Evolutionary conservation across 2,797 vertebrate species (phyloP), one percentile per base, ranked within the genome.

Genomic region (Intellagama lesueurii): DNA sequence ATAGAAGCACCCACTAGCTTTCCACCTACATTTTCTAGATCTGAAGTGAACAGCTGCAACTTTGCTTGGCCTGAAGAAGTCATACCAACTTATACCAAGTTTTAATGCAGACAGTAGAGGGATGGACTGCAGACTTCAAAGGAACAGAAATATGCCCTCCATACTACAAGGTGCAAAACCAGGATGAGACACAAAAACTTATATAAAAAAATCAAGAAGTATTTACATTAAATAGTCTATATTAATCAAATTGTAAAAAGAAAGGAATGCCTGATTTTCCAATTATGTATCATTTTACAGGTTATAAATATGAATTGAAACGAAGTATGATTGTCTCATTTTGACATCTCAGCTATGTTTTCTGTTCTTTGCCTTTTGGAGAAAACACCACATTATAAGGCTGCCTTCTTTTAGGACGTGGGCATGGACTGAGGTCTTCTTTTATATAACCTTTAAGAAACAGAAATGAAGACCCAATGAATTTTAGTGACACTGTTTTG

Each of bases 381-480:
- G 99, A 98, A 96, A 99, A 99, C 82, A 98, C 97, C 68, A 98
- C 97, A 1, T 97, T 97, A 17, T 98, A 98, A 11, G 99, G 99
- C 80, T 98, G 97, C 86, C 98, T 96, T 93, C 99, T 97, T 92
- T 98, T 97, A 82, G 97, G 96, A 69, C 98, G 98, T 0, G 93
- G 96, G 88, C 98, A 97, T 70, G 98, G 97, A 90, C 95, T 96
- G 80, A 97, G 94, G 73, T 99, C 98, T 92, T 99, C 99, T 89
- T 97, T 98, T 93, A 99, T 98, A 87, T 99, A 99, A 82, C 99
- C 99, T 99, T 92, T 84, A 94, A 94, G 89, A 83, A 92, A 81
- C 40, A 28, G 83, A 92, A 91, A 76, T 17, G 12, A 30, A 77
- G 35, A 64, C 26, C 5, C 49, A 3, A 85, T 64, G 44, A 82